Evolutionary conservation across 2,797 vertebrate genomes (phyloP), one percentile per base, ranked within the genome.

Genomic region (Myripristis jacobus): DNA sequence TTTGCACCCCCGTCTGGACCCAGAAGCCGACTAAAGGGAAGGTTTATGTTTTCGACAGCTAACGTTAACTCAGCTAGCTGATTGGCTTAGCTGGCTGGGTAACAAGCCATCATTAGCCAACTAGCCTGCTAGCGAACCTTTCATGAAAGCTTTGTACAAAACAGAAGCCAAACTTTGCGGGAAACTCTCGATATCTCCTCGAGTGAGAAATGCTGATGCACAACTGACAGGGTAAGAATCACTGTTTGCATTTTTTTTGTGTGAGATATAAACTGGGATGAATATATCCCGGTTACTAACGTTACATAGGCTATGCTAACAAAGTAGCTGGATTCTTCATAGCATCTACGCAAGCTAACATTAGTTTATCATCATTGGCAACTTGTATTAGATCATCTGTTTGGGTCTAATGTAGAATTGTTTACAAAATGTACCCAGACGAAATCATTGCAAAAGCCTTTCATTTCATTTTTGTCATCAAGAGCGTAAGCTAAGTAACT

Each of bases 41-140:
- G 73, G 53, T 67, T 18, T 36, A 77, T 90, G 77, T 87, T 88
- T 81, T 76, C 72, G 75, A 73, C 54, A 72, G 78, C 60, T 73
- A 79, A 82, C 69, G 83, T 80, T 79, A 73, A 75, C 81, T 76
- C 77, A 81, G 86, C 88, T 87, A 87, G 78, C 88, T 74, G 55
- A 54, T 27, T 64, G 75, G 71, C 41, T 81, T 66, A 77, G 79
- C 50, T 72, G 48, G 65, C 2, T 51, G 57, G 83, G 68, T 88
- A 80, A 78, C 64, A 51, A 79, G 91, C 86, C 90, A 89, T 68
- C 75, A 41, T 83, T 85, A 91, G 87, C 89, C 62, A 75, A 79
- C 70, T 55, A 55, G 67, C n/a, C n/a, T n/a, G n/a, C 44, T 50
- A 79, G 78, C 70, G 77, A 72, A 19, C 22, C 22, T 80, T 82